Evolutionary conservation across 2,888 invertebrate species (phyloP).

Genomic region (Homarus gammarus): DNA sequence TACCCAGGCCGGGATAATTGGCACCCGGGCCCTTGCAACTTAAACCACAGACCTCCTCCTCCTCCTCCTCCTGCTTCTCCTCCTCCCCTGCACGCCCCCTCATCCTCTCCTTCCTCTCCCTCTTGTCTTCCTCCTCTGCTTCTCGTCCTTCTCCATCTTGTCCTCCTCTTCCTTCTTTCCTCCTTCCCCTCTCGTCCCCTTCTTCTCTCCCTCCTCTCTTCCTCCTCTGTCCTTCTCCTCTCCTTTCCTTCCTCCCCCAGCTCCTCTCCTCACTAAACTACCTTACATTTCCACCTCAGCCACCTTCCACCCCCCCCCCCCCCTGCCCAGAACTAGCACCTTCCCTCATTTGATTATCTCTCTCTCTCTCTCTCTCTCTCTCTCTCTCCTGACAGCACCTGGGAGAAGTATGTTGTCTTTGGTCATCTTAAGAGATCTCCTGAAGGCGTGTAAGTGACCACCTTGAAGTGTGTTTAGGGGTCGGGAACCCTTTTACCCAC

Average conservation of each 20-base stretch:
- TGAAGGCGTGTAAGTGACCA: too few species aligned
- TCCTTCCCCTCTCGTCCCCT: neutral
- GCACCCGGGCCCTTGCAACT: constrained; percentile 12
- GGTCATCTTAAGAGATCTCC: too few species aligned
- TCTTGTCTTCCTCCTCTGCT: neutral
- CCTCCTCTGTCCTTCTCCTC: neutral
- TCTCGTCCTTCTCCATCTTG: neutral
- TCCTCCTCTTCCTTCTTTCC: neutral
- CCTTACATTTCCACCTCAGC: too few species aligned
- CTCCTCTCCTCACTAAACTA: too few species aligned
- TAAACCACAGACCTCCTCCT: constrained; percentile 32
- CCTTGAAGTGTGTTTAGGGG: too few species aligned
- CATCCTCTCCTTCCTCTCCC: neutral
- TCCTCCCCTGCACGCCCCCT: constrained; percentile 32
- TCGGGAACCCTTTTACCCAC: too few species aligned
- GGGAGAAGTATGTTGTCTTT: too few species aligned
- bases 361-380: too few species aligned
- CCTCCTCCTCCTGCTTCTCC: neutral
- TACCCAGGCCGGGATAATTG: constrained; percentile 46
- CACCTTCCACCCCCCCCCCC: too few species aligned
- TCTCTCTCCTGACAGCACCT: too few species aligned
- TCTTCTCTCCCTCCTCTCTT: neutral
- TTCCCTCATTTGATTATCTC: too few species aligned
- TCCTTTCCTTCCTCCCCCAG: neutral
- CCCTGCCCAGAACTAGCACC: too few species aligned